These are phyloP conservation scores for Drosophila ambigua DNA, from an alignment of 1,140 invertebrate genomes.

Conservation along the genomic window DNA sequence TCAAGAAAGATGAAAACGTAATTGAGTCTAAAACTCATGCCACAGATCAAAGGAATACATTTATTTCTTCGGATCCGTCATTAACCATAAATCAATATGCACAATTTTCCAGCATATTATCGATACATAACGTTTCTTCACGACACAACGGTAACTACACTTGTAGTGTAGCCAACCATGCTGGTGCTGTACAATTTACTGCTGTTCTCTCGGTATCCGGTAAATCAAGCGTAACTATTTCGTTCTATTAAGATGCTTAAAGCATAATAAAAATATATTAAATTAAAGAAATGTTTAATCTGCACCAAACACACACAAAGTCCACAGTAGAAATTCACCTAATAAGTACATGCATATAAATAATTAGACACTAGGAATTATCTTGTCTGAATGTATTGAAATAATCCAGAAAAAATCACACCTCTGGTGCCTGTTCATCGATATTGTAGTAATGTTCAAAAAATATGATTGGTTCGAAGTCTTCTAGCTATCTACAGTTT, in stretches of 20 bases:
- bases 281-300: slow-evolving; percentile 14
- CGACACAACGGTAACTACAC: slow-evolving; percentile 88
- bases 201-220: slow-evolving; percentile 88
- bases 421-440: not conserved
- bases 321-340: slow-evolving; percentile 39
- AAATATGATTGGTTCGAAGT: no score
- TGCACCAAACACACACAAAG: slow-evolving; percentile 42
- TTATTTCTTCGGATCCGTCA: slow-evolving; percentile 56
- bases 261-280: slow-evolving; percentile 26
- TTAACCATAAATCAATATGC: slow-evolving; percentile 83
- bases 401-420: not conserved
- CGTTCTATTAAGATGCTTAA: slow-evolving; percentile 23
- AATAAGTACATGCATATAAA: slow-evolving; percentile 39
- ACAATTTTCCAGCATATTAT: slow-evolving; percentile 85
- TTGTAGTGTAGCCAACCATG: slow-evolving; percentile 87
- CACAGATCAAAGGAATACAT: slow-evolving; percentile 35
- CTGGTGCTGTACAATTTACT: slow-evolving; percentile 86
- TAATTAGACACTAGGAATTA: no score
- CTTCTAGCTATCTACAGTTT: no score
- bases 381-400: no score
- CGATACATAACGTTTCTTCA: slow-evolving; percentile 87
- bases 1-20: slow-evolving; percentile 3
- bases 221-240: slow-evolving; percentile 80
- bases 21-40: slow-evolving; percentile 6
- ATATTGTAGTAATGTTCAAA: not conserved